Conservation (phyloP, 2,888 invertebrate species). For the Eupithecia tripunctaria region DNA sequence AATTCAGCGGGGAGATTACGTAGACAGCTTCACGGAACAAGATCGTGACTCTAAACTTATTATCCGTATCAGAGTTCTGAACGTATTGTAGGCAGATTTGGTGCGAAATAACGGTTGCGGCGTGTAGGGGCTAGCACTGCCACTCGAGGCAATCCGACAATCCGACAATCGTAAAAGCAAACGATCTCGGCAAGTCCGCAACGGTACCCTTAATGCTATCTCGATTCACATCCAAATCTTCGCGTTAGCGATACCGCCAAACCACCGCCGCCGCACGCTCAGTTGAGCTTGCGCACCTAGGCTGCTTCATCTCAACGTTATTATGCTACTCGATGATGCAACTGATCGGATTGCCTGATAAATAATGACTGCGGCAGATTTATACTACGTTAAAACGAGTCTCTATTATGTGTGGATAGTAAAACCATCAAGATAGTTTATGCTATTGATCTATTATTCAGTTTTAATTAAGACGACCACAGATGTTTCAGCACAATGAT, state of each 20-base stretch:
- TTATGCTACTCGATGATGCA: constrained; percentile 35
- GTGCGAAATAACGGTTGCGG: constrained; percentile 73
- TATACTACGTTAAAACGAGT: constrained; percentile 13
- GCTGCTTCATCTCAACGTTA: constrained; percentile 45
- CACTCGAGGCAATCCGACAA: constrained; percentile 61
- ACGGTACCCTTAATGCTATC: constrained; percentile 77
- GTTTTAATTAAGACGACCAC: constrained; percentile 5
- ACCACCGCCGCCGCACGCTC: constrained; percentile 25
- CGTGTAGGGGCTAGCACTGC: constrained; percentile 50
- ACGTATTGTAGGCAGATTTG: constrained; percentile 81
- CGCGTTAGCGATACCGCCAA: constrained; percentile 48
- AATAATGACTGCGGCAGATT: constrained; percentile 22
- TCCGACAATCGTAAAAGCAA: constrained; percentile 66
- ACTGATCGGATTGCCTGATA: constrained; percentile 38
- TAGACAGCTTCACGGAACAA: constrained; percentile 70
- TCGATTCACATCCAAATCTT: constrained; percentile 69
- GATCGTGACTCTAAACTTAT: constrained; percentile 80
- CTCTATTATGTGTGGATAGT: constrained; percentile 10
- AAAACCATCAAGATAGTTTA: constrained; percentile 20
- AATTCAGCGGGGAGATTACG: constrained; percentile 74
- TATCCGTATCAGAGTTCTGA: constrained; percentile 77
- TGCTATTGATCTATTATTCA: constrained; percentile 7
- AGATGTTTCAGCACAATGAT: background rate
- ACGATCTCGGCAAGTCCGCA: constrained; percentile 60
- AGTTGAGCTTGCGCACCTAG: constrained; percentile 30